Evolutionary conservation across 2,113 vertebrate genomes (phyloP), one percentile per base, ranked within the genome.

Genomic region (Meriones unguiculatus): DNA sequence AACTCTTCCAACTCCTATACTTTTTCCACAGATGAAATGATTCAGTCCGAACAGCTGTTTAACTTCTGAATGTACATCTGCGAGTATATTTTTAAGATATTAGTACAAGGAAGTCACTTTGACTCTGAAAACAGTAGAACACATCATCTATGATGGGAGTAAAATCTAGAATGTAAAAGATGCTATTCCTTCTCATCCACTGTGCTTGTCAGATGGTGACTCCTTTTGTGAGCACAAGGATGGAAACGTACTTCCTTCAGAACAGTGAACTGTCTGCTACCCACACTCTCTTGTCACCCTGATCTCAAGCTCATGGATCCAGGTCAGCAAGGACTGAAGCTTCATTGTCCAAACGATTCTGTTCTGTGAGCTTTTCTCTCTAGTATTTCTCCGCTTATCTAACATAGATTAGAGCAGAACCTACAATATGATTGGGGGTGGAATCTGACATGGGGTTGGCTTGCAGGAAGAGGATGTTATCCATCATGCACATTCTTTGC

Each of bases 401-500:
- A 14, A 0, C 35, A 46, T 46, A 84, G 32, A 7, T 22, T 32
- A 69, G 35, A 14, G 15, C 7, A 38, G 77, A 25, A 52, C 3
- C 62, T 15, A 46, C 4, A 2, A 24, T 72, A 59, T 28, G 22
- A 84, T 13, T 62, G n/a, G 20, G 12, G 22, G 46, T 46, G 7
- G n/a, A 15, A 24, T 17, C 24, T 64, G n/a, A 41, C 24, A 64
- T 38, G 59, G 0, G 1, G 0, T 7, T 64, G n/a, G 30, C 1
- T 72, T 64, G 76, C 22, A 6, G 14, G 78, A 62, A 67, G 24
- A 78, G 22, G 46, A 18, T 32, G 15, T 24, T 73, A 8, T 46
- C 32, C 41, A 32, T 9, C n/a, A 20, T 65, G 15, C 3, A 50
- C 28, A 65, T 73, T 80, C 32, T 67, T 50, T n/a, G 70, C 17